phyloP scores from a whole-genome alignment of 2,888 invertebrate species.

The Nomada fucata region DNA sequence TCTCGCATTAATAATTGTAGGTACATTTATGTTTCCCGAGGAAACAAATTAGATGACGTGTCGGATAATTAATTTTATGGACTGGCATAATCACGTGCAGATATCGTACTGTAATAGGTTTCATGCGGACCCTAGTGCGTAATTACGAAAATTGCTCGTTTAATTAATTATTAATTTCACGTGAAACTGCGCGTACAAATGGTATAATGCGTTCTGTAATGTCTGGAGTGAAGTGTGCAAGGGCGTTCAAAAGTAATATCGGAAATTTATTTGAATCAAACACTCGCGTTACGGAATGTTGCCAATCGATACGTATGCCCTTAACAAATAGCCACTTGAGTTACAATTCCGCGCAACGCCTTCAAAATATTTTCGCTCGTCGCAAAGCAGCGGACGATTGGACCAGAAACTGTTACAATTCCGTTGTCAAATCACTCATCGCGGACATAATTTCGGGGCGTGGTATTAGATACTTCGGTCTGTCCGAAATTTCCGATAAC shows the following conservation, averaged over 20 bases:
- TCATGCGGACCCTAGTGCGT: not conserved
- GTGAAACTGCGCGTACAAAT: not conserved
- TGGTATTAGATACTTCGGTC: conserved; percentile 40
- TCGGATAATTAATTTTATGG: no score
- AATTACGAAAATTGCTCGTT: not conserved
- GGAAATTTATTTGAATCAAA: not conserved
- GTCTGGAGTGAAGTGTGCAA: not conserved
- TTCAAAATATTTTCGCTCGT: not conserved
- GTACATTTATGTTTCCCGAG: not conserved
- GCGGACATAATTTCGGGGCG: conserved; percentile 1
- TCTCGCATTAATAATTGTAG: not conserved
- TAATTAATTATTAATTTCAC: not conserved
- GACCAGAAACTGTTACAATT: not conserved
- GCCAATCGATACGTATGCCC: not conserved
- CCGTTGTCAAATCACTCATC: conserved; percentile 3
- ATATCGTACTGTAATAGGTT: no score
- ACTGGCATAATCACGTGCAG: no score
- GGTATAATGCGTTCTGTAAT: not conserved
- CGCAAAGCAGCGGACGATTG: no score
- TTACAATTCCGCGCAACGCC: no score
- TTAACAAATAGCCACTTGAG: not conserved
- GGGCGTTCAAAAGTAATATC: no score
- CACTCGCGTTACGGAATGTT: not conserved
- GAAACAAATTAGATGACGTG: not conserved
- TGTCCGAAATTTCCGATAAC: conserved; percentile 48